Evolutionary conservation across 2,888 invertebrate species (phyloP), one percentile per base, ranked within the genome.

Genomic region (Achlya flavicornis): DNA sequence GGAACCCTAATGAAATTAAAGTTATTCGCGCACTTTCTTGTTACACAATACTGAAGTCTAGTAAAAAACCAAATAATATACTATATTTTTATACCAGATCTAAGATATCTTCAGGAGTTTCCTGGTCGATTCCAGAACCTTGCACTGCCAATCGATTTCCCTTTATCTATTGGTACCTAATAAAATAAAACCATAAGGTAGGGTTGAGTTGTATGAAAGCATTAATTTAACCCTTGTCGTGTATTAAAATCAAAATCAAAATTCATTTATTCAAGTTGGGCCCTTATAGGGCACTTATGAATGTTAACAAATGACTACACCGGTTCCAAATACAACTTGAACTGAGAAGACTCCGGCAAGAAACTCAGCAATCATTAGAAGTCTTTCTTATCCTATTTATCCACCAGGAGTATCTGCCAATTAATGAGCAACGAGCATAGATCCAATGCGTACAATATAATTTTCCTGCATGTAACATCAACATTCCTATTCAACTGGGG

Each of bases 401-500:
- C 4, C 41, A 41, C 12, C 12, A n/a, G n/a, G n/a, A 46, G n/a
- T 46, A 46, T 6, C 46, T 46, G 46, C 5, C 6, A 46, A 61
- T 41, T 33, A 66, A 63, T 66, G 57, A 16, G 48, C n/a, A 46
- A n/a, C 33, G 53, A 33, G 8, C 63, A 66, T 62, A 61, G 6
- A n/a, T 46, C 46, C 6, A 10, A 53, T 10, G 53, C 16, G 53
- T 64, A 64, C 66, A 69, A 72, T 72, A 69, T 69, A 72, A 73
- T 71, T 70, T 68, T 71, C 70, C 62, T 73, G 75, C 68, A 79
- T 77, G 53, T 71, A 69, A 79, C 84, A 84, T 88, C 71, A 70
- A 79, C 84, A 84, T 88, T 85, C 83, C 77, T 79, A 78, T 77
- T 77, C 76, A 73, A 74, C 72, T 68, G 72, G 69, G 75, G 80